These are phyloP conservation scores for Amblyjoppa fuscipennis DNA, from an alignment of 2,888 invertebrate genomes.

Conservation along the genomic window DNA sequence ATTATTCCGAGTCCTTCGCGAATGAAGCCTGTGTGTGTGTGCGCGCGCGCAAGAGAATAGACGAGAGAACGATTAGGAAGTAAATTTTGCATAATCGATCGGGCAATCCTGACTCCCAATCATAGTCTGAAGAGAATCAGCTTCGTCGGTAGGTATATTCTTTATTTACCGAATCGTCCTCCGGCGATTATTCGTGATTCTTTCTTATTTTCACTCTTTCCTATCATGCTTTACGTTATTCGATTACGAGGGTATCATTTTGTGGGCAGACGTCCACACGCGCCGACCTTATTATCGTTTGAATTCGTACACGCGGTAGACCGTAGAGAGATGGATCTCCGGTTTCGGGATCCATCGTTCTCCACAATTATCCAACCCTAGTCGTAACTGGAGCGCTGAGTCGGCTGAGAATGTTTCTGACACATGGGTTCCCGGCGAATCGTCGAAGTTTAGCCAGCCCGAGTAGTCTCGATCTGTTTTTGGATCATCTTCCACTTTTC, in stretches of 20 bases:
- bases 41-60: constrained; percentile 8
- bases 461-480: background rate
- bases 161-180: constrained; percentile 61
- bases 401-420: background rate
- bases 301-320: background rate
- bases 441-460: background rate
- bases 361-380: constrained; percentile 26
- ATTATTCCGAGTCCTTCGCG: constrained; percentile 41
- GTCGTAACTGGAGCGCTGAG: background rate
- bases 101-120: constrained; percentile 59
- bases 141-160: constrained; percentile 50
- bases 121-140: constrained; percentile 42
- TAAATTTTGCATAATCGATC: constrained; percentile 72
- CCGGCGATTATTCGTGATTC: constrained; percentile 53
- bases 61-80: constrained; percentile 55
- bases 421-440: background rate
- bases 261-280: constrained; percentile 38
- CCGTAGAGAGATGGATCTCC: background rate
- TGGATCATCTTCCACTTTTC: constrained; percentile 10
- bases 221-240: constrained; percentile 4
- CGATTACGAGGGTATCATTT: constrained; percentile 38
- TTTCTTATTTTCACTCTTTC: constrained; percentile 43
- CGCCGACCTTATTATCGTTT: constrained; percentile 38
- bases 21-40: constrained; percentile 40
- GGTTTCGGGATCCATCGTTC: background rate